Conservation (phyloP, 2,113 vertebrate species). For the Pangasianodon hypophthalmus region DNA sequence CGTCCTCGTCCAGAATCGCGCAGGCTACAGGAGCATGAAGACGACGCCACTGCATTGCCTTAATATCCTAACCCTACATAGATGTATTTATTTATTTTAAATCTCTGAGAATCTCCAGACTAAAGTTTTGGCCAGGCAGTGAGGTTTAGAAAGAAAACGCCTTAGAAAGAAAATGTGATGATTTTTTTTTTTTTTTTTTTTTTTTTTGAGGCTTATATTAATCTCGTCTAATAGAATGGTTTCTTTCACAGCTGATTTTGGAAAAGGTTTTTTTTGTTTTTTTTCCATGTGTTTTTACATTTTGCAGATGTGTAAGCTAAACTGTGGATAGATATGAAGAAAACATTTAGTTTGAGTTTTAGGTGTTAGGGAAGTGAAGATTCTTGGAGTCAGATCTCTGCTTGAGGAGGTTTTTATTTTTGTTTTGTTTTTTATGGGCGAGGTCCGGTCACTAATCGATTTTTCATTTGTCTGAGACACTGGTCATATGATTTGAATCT, state of each 20-base stretch:
- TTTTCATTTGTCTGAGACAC: slow-evolving; percentile 14
- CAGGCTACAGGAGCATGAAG: slow-evolving; percentile 59
- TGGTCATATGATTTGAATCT: neutral
- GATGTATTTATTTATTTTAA: slow-evolving; percentile 74
- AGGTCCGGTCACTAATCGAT: slow-evolving; percentile 3
- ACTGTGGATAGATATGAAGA: neutral
- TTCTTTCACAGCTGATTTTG: neutral
- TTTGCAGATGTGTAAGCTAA: slow-evolving; percentile 5
- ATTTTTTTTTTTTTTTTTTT: neutral
- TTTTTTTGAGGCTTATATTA: neutral
- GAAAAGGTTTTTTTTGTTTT: neutral
- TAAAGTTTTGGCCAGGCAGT: slow-evolving; percentile 48
- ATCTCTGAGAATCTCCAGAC: slow-evolving; percentile 45
- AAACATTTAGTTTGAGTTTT: neutral
- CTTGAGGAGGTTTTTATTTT: neutral
- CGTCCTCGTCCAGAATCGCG: slow-evolving; percentile 62
- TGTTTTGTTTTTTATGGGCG: neutral
- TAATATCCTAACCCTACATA: slow-evolving; percentile 67
- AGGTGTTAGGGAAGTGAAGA: neutral
- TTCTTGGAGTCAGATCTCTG: neutral
- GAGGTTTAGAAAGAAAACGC: neutral
- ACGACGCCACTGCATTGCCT: slow-evolving; percentile 77
- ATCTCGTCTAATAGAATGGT: neutral
- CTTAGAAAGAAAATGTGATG: slow-evolving; percentile 28
- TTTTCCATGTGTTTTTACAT: neutral